phyloP scores from a whole-genome alignment of 2,113 vertebrate species.

The Helogale parvula region DNA sequence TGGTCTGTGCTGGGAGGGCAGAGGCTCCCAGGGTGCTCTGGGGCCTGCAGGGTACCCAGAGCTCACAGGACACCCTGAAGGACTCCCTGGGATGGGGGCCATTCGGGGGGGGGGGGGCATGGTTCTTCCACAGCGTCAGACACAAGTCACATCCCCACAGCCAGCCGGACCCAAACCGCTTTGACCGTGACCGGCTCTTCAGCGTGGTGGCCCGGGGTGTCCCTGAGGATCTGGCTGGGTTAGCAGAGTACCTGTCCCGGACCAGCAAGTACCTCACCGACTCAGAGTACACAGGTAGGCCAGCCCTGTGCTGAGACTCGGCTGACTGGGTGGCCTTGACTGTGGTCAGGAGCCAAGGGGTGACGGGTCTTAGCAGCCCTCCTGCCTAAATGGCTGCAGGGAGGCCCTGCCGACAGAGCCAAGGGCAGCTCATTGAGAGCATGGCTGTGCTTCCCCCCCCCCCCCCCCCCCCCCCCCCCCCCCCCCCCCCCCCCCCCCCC shows the following conservation, averaged over 20 bases:
- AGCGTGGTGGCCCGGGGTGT: conserved; percentile 87
- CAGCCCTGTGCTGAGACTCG: background rate
- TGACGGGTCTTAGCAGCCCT: background rate
- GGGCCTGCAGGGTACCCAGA: background rate
- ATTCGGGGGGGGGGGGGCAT: background rate
- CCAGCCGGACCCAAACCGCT: conserved; percentile 81
- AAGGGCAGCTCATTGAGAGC: too few relatives aligned
- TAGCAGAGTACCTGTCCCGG: conserved; percentile 88
- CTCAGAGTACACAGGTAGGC: conserved; percentile 89
- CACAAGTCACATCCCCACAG: conserved; percentile 50
- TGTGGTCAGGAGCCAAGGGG: background rate
- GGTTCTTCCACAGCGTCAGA: background rate
- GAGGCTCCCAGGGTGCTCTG: background rate
- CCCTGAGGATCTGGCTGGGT: conserved; percentile 84
- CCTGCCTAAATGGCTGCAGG: background rate
- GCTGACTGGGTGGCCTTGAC: background rate
- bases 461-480: background rate
- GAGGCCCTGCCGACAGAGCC: background rate
- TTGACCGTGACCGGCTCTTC: conserved; percentile 89
- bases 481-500: accelerated
- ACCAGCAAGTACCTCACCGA: conserved; percentile 92
- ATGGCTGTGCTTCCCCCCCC: background rate
- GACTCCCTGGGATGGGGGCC: background rate
- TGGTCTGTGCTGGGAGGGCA: background rate
- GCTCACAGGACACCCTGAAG: background rate